A percentile compares a stretch with the other conserved stretches of the same genome.
phyloP scores from a whole-genome alignment of 2,113 vertebrate genomes.

The Sorex araneus region DNA sequence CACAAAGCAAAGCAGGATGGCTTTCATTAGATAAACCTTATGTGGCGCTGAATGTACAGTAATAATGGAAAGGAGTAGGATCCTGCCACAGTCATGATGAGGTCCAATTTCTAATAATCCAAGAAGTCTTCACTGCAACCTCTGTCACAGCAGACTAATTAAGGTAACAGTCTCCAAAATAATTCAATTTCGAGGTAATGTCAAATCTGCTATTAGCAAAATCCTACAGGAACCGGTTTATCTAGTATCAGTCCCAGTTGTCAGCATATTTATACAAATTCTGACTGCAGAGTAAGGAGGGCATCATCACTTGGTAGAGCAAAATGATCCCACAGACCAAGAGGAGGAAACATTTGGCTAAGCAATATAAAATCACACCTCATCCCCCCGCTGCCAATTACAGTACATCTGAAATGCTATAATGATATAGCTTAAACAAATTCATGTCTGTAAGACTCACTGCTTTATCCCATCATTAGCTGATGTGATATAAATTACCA shows the following conservation, averaged over 20 bases:
- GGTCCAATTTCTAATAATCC: conserved; percentile 41
- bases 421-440: neutral
- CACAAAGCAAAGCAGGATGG: neutral
- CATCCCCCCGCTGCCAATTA: neutral
- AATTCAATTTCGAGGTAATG: neutral
- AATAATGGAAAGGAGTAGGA: neutral
- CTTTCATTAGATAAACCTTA: neutral
- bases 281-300: neutral
- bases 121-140: neutral
- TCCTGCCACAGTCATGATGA: neutral
- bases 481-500: conserved; percentile 58
- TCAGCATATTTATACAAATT: neutral
- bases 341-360: neutral
- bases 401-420: neutral
- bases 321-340: neutral
- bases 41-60: neutral
- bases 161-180: conserved; percentile 41
- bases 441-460: neutral
- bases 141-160: conserved; percentile 1
- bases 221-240: neutral
- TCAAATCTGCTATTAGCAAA: neutral
- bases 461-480: neutral
- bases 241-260: neutral
- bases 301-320: no score
- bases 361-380: neutral